Evolutionary conservation across 2,888 invertebrate genomes (phyloP), one percentile per base, ranked within the genome.

Genomic region (Trachelus tabidus): DNA sequence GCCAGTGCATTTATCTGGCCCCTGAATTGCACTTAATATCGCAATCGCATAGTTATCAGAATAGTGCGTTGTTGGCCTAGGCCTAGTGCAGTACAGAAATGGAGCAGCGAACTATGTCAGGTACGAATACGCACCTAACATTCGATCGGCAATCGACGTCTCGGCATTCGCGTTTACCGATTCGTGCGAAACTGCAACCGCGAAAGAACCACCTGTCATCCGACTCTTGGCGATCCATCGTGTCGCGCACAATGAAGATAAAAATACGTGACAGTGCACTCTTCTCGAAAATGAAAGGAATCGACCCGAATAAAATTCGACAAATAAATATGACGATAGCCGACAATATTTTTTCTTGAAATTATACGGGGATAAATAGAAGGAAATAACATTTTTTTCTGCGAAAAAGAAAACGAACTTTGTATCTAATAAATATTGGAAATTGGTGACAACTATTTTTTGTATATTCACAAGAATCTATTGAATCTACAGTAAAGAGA

Each of bases 61-160:
- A 85, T 82, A 85, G 84, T 85, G 82, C 76, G 75, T 81, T 78
- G 81, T 73, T 84, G 81, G 83, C 84, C 84, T 85, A 85, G 84
- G 81, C 84, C 84, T 82, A 85, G 84, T 83, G 82, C 81, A 77
- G 82, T 80, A 78, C 84, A 75, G 77, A 81, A 84, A 83, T 85
- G 84, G 84, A 85, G 81, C 84, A 80, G 76, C 83, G 79, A 84
- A 83, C 81, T 82, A 80, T 84, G 83, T 84, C 84, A 85, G 84
- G 84, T 85, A 85, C 74, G 80, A 80, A 73, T 30, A n/a, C 40
- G 40, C 23, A 23, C 40, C 40, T 56, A 56, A 56, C 40, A 56
- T 56, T 56, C 40, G 40, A 56, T 23, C 9, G 40, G 40, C 40
- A 9, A 56, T 56, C 37, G n/a, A 34, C 31, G 35, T 12, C n/a